A percentile compares a stretch with the other conserved stretches of the same genome.
phyloP scores from a whole-genome alignment of 2,113 vertebrate genomes.

The Ibidorhyncha struthersii region DNA sequence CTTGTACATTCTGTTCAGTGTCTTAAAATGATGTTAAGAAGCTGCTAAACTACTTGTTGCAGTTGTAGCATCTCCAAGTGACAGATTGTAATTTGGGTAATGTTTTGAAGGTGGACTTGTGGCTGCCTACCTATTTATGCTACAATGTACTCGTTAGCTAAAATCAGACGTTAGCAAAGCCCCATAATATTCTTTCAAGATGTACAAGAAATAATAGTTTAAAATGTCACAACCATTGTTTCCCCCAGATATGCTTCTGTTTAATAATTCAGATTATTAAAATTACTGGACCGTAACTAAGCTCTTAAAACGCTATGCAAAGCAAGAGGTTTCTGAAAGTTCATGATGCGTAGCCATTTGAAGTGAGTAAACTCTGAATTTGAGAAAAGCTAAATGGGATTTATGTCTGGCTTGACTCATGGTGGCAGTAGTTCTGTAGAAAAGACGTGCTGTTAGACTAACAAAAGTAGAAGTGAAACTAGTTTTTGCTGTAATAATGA shows the following conservation, averaged over 20 bases:
- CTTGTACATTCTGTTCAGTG: not conserved
- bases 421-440: constrained; percentile 39
- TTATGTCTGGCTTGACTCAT: not conserved
- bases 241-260: not conserved
- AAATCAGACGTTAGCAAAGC: not conserved
- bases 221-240: not conserved
- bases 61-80: not conserved
- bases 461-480: not conserved
- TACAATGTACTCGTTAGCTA: not conserved
- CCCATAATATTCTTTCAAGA: not conserved
- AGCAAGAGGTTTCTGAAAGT: not conserved
- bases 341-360: not conserved
- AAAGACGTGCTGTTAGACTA: not conserved
- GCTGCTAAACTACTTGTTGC: not conserved
- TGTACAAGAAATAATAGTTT: not conserved
- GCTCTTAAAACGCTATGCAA: not conserved
- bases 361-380: not conserved
- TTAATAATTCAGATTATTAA: not conserved
- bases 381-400: not conserved
- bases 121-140: not conserved
- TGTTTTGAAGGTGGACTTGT: not conserved
- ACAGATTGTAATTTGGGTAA: not conserved
- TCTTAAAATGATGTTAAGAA: not conserved
- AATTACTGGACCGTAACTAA: not conserved
- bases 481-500: not conserved